Conservation (phyloP, 2,113 vertebrate species). For the Sebastes fasciatus region DNA sequence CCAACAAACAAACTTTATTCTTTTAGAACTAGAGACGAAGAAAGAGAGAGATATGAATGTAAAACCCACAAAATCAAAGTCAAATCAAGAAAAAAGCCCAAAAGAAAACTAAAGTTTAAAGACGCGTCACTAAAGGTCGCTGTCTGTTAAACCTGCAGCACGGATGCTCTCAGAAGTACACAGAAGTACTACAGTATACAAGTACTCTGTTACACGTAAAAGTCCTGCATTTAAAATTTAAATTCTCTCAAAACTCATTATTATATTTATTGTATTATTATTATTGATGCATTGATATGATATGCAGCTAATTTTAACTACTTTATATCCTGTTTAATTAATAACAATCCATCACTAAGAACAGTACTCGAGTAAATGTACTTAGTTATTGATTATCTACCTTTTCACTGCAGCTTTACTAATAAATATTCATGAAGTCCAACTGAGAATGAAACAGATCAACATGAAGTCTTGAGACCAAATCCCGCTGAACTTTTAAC, state of each 20-base stretch:
- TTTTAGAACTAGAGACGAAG: background rate
- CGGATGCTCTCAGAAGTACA: background rate
- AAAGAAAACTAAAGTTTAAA: background rate
- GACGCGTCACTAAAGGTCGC: background rate
- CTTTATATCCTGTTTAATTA: background rate
- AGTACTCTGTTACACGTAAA: background rate
- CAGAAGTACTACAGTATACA: background rate
- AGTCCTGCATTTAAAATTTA: background rate
- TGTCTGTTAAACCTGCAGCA: background rate
- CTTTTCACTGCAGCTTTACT: background rate
- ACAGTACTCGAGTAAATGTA: too few species aligned
- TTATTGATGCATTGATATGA: background rate
- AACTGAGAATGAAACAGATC: too few species aligned
- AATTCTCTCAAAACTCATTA: background rate
- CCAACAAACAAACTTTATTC: too few species aligned
- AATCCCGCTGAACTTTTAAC: too few species aligned
- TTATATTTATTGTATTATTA: background rate
- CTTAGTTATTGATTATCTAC: background rate
- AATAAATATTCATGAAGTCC: background rate
- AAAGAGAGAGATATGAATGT: background rate
- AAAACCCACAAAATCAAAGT: background rate
- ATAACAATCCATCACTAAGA: background rate
- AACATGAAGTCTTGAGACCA: too few species aligned
- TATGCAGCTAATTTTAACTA: background rate
- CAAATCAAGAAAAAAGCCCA: background rate